Conservation (phyloP, 1,140 invertebrate species). For the Pseudomyrmex cubaensis region DNA sequence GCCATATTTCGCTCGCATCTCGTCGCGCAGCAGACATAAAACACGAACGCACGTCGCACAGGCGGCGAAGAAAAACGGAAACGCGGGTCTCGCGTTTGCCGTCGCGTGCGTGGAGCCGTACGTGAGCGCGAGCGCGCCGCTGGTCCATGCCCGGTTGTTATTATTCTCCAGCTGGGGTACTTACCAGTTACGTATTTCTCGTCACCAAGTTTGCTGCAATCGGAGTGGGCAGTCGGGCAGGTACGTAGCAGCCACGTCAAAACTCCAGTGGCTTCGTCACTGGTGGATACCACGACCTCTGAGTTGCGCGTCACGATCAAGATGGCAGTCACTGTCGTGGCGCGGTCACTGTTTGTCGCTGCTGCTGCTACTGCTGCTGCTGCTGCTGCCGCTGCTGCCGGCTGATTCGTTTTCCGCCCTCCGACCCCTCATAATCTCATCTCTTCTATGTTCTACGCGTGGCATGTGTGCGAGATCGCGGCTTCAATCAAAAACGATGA, state of each 20-base stretch:
- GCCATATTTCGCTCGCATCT: conserved; percentile 86
- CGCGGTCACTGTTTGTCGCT: conserved; percentile 23
- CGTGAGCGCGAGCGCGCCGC: conserved; percentile 67
- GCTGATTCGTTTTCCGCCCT: background rate
- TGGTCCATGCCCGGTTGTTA: conserved; percentile 88
- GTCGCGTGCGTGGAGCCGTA: background rate
- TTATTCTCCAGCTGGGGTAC: conserved; percentile 89
- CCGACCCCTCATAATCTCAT: conserved; percentile 30
- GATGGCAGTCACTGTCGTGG: conserved; percentile 84
- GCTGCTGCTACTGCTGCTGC: conserved; percentile 14
- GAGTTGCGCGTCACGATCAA: conserved; percentile 90
- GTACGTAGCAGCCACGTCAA: conserved; percentile 98
- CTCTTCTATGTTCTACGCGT: background rate
- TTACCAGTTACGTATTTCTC: conserved; percentile 97
- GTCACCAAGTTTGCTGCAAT: conserved; percentile 96
- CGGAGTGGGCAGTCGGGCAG: conserved; percentile 95
- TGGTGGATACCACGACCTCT: conserved; percentile 87
- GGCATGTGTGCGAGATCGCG: background rate
- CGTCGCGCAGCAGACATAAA: conserved; percentile 68
- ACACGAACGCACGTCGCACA: conserved; percentile 52
- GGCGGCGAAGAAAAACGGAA: conserved; percentile 50
- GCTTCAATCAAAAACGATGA: background rate
- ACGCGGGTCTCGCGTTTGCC: background rate
- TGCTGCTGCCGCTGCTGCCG: conserved; percentile 12
- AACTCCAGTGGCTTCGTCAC: conserved; percentile 95